phyloP scores from a whole-genome alignment of 2,113 vertebrate genomes.

The Pedetes capensis region DNA sequence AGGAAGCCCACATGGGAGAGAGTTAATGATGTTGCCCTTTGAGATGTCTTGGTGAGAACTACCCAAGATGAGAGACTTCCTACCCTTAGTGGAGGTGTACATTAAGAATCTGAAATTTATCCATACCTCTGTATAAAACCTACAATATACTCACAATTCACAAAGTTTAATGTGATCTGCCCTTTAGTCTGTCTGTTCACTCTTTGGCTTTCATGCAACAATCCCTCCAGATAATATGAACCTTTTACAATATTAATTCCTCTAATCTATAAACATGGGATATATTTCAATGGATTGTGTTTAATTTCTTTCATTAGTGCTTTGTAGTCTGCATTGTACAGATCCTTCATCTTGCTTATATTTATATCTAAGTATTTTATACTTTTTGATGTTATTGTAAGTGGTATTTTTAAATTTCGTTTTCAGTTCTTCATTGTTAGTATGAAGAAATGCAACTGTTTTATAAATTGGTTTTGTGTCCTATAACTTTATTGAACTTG shows the following conservation, averaged over 20 bases:
- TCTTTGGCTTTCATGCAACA: too few species aligned
- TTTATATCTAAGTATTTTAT: not conserved
- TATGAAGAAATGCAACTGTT: not conserved
- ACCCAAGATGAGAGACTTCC: too few species aligned
- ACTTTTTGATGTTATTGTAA: not conserved
- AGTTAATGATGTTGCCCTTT: too few species aligned
- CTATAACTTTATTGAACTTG: not conserved
- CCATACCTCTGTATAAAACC: too few species aligned
- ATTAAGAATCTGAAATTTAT: too few species aligned
- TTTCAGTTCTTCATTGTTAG: not conserved
- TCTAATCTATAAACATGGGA: not conserved
- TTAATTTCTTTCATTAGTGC: not conserved
- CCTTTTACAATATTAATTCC: not conserved
- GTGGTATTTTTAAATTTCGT: not conserved
- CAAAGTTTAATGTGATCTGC: too few species aligned
- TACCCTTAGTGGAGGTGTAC: too few species aligned
- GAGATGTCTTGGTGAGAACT: too few species aligned
- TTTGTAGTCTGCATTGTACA: not conserved
- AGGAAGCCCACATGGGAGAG: too few species aligned
- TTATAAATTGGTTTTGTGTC: not conserved
- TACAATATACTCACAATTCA: too few species aligned
- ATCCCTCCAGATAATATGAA: not conserved
- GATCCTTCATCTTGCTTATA: not conserved
- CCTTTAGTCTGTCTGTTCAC: too few species aligned
- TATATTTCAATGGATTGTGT: not conserved